Base-by-base conservation (phyloP, 2,113 vertebrate species). In the Euleptes europaea region DNA sequence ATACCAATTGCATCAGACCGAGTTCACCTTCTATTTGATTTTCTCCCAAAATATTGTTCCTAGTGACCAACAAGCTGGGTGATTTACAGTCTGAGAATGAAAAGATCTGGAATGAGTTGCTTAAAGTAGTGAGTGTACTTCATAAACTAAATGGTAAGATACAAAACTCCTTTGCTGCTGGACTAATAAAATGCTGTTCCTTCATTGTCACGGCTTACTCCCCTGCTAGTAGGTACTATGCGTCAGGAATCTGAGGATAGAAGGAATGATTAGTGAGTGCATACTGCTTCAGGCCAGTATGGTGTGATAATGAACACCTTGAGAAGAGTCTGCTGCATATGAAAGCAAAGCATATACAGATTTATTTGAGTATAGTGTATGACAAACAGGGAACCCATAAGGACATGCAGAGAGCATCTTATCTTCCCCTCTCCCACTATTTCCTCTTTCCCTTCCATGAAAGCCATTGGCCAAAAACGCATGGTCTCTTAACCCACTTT, bases 91-190 rank as follows among this genome's bases (percentile, higher is more conserved):
- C 0, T 47, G 17, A 40, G 15, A 38, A 17, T 35, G 2, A 3
- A 9, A 12, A 12, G 8, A 40, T 71, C 42, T 6, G 13, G n/a
- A 11, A 21, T 2, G 42, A 33, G 1, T n/a, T 57, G 26, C 26
- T 65, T 65, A 65, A 51, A 21, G 13, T 87, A 51, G 23, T 11
- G 28, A 28, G 49, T 65, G 42, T 23, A 49, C 1, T 87, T 7
- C 12, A 83, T 38, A 83, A 78, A 35, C n/a, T 82, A 12, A 87
- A 87, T 2, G 66, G 80, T 87, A 72, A 87, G 85, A 81, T 17
- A 75, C 1, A 2, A 60, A 26, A 51, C n/a, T 28, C 33, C 21
- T 19, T 77, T 40, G 21, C 5, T 10, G 1, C 9, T 33, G 5
- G 4, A 15, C 19, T 60, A 9, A 60, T 78, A 54, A 75, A 23